Base-by-base conservation (phyloP, 2,888 invertebrate species). In the Gonocerus acuteangulatus region DNA sequence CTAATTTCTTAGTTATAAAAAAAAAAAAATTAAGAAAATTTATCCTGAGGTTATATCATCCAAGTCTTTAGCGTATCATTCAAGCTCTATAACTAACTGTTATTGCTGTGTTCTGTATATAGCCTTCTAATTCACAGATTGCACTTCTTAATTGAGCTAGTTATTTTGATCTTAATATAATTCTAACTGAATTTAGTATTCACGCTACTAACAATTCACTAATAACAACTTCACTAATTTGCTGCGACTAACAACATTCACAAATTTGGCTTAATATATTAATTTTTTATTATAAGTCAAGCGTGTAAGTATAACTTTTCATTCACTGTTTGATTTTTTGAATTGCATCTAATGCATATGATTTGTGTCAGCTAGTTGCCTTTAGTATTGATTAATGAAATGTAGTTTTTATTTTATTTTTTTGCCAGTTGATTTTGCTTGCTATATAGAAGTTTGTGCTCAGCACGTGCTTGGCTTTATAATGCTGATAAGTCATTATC, bases 211-310 rank as follows among this genome's bases (percentile, higher is more conserved):
- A 54, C 54, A 22, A 21, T 39, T 15, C 15, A 18, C 36, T 22
- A 18, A 21, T 54, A 54, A 54, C 54, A 54, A 47, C n/a, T 11
- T 47, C 54, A 39, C 42, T 54, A 54, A 54, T 19, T 39, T 39
- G 36, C 54, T 54, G 19, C 36, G 18, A 54, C 42, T 54, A 54
- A 54, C 54, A 13, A 22, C 18, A 36, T 54, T 34, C 22, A 21
- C 42, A 42, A 39, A 22, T 6, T 19, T 19, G 23, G 54, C 54
- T 54, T 54, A 18, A 54, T 6, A 15, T 39, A 9, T 39, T 39
- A 39, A 27, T 39, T 39, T 21, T 54, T 54, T n/a, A 11, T 42
- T 9, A 11, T 23, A 21, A 22, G 19, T 18, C 42, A 4, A n/a
- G 18, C 13, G 47, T 21, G 19, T 47, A 21, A 54, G 54, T 54